Base-by-base conservation (phyloP, 2,113 vertebrate species). In the Tetraodon nigroviridis region DNA sequence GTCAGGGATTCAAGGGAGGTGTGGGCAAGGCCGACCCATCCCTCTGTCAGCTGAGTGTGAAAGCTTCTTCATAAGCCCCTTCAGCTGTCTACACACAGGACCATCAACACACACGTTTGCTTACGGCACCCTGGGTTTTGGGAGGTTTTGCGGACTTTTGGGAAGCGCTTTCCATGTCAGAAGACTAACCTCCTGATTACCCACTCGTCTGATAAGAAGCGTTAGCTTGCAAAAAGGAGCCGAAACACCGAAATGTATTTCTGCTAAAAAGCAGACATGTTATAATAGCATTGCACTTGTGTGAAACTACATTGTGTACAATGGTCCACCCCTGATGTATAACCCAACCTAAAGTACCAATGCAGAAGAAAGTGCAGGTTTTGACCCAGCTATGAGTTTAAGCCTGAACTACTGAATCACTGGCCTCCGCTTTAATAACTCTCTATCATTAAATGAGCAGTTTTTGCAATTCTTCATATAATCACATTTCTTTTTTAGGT, bases 401-500 rank as follows among this genome's bases (percentile, higher is more conserved):
- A 5, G 24, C 24, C 24, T 27, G 24, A 27, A 27, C 24, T 6
- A 27, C 7, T 27, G 5, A 1, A 27, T 27, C 24, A 27, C 24
- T 27, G 24, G 24, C 5, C 24, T 6, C 24, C 7, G 24, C 24
- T 27, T 27, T 27, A 27, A 27, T 27, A 27, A 6, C 7, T 27
- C 24, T 5, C 2, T 6, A 27, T 4, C 24, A 27, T 27, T 27
- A 27, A 27, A 27, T 27, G 24, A 27, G 24, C 24, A 27, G 5
- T 27, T 27, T 27, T 27, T 27, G 24, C 7, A 2, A 27, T 27
- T 27, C 3, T 27, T 4, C 5, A 3, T 27, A 27, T 27, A 37
- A 37, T 8, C 10, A 11, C 21, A 13, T 6, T n/a, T 81, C 55
- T 51, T 56, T n/a, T 67, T 55, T 55, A 98, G 95, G 95, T 98